A percentile compares a stretch with the other conserved stretches of the same genome.
These are phyloP conservation scores for Heliconius ismenius DNA, from an alignment of 2,888 invertebrate genomes.

Conservation along the genomic window DNA sequence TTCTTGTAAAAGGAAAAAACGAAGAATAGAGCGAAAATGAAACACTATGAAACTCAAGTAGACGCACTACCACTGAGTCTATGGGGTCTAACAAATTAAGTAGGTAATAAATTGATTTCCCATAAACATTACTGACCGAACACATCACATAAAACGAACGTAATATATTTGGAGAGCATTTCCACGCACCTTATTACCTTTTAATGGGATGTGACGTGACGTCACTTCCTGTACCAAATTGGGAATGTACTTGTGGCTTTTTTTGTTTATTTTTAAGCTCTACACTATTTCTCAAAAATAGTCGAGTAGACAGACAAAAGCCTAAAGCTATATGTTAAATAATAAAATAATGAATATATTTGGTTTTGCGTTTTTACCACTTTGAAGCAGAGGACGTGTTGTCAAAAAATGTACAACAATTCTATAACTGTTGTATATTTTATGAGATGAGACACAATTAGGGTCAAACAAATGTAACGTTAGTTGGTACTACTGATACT, in stretches of 20 bases:
- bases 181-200: slow-evolving; percentile 39
- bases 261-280: background rate
- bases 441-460: background rate
- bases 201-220: slow-evolving; percentile 37
- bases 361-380: background rate
- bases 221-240: slow-evolving; percentile 33
- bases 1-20: too few relatives aligned
- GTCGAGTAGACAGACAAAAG: background rate
- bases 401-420: background rate
- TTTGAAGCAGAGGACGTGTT: background rate
- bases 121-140: slow-evolving; percentile 37
- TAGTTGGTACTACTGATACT: background rate
- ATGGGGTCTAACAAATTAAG: background rate
- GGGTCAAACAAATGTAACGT: background rate
- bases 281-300: background rate
- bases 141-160: slow-evolving; percentile 40
- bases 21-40: too few relatives aligned
- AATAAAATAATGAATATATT: background rate
- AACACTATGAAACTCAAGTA: background rate
- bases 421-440: background rate
- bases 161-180: slow-evolving; percentile 39
- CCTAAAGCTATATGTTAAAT: background rate
- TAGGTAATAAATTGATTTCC: slow-evolving; percentile 31
- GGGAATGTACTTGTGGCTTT: background rate
- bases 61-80: background rate